Evolutionary conservation across 2,888 invertebrate species (phyloP).

Genomic region (Sphinx pinastri): DNA sequence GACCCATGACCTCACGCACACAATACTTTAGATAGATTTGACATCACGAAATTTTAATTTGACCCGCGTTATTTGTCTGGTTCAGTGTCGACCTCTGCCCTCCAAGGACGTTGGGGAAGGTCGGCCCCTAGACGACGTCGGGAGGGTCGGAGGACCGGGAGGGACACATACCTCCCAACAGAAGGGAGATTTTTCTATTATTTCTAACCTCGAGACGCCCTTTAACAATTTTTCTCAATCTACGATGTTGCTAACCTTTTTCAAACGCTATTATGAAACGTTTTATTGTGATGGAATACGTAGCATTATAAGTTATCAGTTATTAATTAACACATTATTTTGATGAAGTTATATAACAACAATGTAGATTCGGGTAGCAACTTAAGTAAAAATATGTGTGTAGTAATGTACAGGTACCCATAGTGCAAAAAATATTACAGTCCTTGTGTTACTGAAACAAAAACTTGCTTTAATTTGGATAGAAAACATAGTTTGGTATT

Average conservation of each 20-base stretch:
- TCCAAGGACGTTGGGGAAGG: constrained; percentile 73
- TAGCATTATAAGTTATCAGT: too few species aligned
- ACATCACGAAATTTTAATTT: constrained; percentile 13
- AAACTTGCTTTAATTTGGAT: too few species aligned
- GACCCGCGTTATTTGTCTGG: constrained; percentile 24
- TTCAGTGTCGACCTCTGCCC: constrained; percentile 61
- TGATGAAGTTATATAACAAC: too few species aligned
- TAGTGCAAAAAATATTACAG: too few species aligned
- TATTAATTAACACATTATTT: too few species aligned
- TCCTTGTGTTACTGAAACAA: too few species aligned
- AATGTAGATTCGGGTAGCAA: too few species aligned
- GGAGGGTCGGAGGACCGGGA: constrained; percentile 46
- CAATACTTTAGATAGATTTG: background rate
- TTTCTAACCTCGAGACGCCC: constrained; percentile 77
- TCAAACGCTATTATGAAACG: background rate
- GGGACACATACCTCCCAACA: constrained; percentile 38
- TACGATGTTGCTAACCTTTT: constrained; percentile 22
- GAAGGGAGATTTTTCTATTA: constrained; percentile 67
- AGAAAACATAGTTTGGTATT: too few species aligned
- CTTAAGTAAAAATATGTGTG: too few species aligned
- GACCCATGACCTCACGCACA: background rate
- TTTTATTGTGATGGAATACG: background rate
- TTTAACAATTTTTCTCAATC: constrained; percentile 36
- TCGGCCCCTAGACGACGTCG: constrained; percentile 46
- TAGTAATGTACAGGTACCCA: too few species aligned